phyloP scores from a whole-genome alignment of 2,888 invertebrate species.

The Pseudoips prasinana region DNA sequence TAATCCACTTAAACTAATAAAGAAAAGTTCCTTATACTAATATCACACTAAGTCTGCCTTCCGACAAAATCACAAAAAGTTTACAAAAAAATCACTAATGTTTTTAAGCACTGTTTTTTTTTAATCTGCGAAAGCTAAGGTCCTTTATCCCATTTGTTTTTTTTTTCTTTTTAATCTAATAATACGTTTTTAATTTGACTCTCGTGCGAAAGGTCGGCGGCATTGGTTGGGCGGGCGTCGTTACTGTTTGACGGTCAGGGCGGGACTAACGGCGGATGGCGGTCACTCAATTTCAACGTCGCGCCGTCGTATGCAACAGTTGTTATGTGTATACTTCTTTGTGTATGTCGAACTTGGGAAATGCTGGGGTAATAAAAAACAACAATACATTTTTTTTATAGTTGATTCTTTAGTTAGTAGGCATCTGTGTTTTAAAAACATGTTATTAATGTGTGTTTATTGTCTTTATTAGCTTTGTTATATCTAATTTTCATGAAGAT shows the following conservation, averaged over 20 bases:
- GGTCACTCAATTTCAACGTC: too few species aligned
- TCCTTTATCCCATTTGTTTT: constrained; percentile 66
- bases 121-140: constrained; percentile 18
- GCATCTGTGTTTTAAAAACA: too few species aligned
- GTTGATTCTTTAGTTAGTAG: too few species aligned
- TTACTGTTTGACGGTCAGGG: constrained; percentile 18
- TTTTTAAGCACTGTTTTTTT: constrained; percentile 18
- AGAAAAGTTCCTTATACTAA: constrained; percentile 60
- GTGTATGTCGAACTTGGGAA: too few species aligned
- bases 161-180: constrained; percentile 13
- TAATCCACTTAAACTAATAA: constrained; percentile 35
- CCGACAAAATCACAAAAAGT: constrained; percentile 19
- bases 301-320: too few species aligned
- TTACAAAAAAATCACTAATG: constrained; percentile 6
- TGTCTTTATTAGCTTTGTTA: too few species aligned
- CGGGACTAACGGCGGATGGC: constrained; percentile 15
- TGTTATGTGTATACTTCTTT: too few species aligned
- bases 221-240: constrained; percentile 47
- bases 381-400: too few species aligned
- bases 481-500: too few species aligned
- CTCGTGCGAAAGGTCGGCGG: constrained; percentile 60
- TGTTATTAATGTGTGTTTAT: too few species aligned
- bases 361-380: too few species aligned
- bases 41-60: constrained; percentile 61
- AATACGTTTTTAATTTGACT: constrained; percentile 64